Evolutionary conservation across 2,113 vertebrate genomes (phyloP), one percentile per base, ranked within the genome.

Genomic region (Notothenia rossii): DNA sequence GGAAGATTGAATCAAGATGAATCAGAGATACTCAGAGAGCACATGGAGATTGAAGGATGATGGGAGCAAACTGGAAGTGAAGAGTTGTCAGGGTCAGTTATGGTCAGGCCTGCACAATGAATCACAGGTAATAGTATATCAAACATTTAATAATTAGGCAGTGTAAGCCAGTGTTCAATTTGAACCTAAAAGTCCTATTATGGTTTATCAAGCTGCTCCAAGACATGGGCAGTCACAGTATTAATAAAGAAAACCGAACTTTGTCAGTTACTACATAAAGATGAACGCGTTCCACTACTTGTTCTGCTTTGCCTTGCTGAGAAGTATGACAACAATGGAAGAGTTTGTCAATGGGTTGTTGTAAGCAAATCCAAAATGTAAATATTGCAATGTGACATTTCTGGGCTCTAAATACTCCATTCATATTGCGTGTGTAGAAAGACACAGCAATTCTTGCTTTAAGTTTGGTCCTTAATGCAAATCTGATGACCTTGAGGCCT

Each of bases 401-500:
- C 20, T 59, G 68, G 10, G 14, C 2, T 18, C 40, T 51, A 4
- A 17, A 22, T 22, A 22, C 22, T 36, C 2, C 33, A 36, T 36
- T 36, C 33, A 36, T 36, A 36, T 36, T 36, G 6, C 6, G 33
- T 5, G 3, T 6, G 6, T 36, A 36, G 33, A 36, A 36, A 36
- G 33, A 36, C 33, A 36, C 36, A 25, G 36, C 36, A 36, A 36
- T 6, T 36, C 36, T 36, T 62, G 49, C 12, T 36, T 0, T n/a
- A 20, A 61, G 46, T 40, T 14, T 53, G 7, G 43, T 10, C 64
- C 54, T 76, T 10, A 46, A 46, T 71, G 43, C 20, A 22, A 65
- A 66, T 46, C 49, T 10, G 49, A 59, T 73, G 75, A 85, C 73
- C 81, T 76, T 75, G 58, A 72, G 59, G 15, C 45, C 51, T 67